Evolutionary conservation across 2,888 invertebrate genomes (phyloP), one percentile per base, ranked within the genome.

Genomic region (Siphlonurus alternatus): DNA sequence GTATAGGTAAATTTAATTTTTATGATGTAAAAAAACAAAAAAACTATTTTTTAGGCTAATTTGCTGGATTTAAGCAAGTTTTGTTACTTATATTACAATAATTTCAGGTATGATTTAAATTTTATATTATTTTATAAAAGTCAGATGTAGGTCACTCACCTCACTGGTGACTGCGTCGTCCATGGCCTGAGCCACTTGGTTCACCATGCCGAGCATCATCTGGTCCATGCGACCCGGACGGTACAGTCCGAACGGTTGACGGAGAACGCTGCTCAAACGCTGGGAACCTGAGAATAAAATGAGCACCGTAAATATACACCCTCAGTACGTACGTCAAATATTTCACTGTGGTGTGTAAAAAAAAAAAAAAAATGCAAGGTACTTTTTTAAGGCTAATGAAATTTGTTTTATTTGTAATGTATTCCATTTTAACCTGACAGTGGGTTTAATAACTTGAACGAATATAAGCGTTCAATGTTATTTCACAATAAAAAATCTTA

Each of bases 161-260:
- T 76, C 73, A 65, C 74, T 71, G 2, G 77, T 76, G 10, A 78
- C 72, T 25, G 74, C 74, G 65, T 74, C 73, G 68, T 78, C 77
- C 76, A 78, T 77, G 2, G 75, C 74, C 69, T 76, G 76, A 15
- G 77, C 74, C 22, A 76, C 71, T 68, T 79, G 78, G 68, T 77
- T 77, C 25, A 75, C 71, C 67, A 78, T 70, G 18, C 78, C 79
- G 69, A 77, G 70, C n/a, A 76, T 70, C 67, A 75, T 78, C 51
- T 76, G 74, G 69, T 78, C 79, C 51, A 75, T 71, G 68, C 74
- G 74, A n/a, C 79, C 79, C 3, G 76, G 76, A 68, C 76, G 75
- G 70, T 76, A 77, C 59, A 79, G 70, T 66, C 77, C 77, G 67
- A 73, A 79, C 0, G 78, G 79, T 65, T 77, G 76, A 61, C 77